Evolutionary conservation across 2,888 invertebrate species (phyloP).

Genomic region (Agrochola litura): DNA sequence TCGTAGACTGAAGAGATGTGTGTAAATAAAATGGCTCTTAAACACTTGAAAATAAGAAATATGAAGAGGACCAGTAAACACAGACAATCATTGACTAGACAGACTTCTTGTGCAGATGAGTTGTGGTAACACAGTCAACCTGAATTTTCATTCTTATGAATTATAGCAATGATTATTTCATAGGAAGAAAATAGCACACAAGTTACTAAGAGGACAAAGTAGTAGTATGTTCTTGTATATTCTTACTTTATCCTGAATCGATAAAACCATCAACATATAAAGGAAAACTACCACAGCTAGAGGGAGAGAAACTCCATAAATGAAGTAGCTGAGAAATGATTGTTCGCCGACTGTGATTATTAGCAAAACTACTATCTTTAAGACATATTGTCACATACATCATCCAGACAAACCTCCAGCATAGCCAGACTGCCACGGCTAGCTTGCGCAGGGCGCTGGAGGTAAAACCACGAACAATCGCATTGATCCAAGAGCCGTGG

Average conservation of each 20-base stretch:
- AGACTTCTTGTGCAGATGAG: slow-evolving; percentile 1
- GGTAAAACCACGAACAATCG: no score
- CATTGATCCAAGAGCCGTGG: no score
- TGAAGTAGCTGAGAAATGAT: no score
- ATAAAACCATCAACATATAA: not conserved
- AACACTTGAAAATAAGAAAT: slow-evolving; percentile 22
- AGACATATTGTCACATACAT: not conserved
- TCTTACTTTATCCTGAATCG: not conserved
- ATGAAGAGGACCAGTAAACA: not conserved
- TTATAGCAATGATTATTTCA: not conserved
- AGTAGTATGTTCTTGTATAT: not conserved
- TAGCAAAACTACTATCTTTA: not conserved
- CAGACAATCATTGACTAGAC: not conserved
- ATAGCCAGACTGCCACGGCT: no score
- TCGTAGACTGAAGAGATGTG: slow-evolving; percentile 20
- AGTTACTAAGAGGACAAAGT: not conserved
- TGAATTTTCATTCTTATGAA: not conserved
- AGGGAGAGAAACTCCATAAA: not conserved
- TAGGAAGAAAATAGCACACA: not conserved
- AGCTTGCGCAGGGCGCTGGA: no score
- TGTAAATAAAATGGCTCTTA: slow-evolving; percentile 34
- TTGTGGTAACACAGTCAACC: not conserved
- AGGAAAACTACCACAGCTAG: not conserved
- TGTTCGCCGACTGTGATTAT: not conserved
- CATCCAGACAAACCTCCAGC: no score